These are phyloP conservation scores for Metaphire vulgaris DNA, from an alignment of 1,140 invertebrate genomes.

Conservation along the genomic window DNA sequence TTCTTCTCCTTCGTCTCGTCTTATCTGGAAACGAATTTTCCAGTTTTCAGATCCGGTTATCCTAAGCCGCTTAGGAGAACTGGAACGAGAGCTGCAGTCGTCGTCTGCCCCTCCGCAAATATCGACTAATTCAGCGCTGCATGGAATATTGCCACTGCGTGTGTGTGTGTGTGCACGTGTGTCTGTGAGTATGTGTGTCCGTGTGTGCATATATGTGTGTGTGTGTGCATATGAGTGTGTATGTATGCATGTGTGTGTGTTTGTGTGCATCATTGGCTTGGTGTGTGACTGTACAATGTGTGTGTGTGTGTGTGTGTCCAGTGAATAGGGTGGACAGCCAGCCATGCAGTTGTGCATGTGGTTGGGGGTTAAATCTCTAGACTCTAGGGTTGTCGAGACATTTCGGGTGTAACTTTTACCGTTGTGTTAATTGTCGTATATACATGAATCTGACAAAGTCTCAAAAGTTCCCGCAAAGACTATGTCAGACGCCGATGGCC, in stretches of 20 bases:
- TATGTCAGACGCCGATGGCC: no score
- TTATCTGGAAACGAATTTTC: conserved; percentile 3
- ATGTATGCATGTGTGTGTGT: background rate
- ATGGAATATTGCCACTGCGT: no score
- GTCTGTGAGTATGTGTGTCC: background rate
- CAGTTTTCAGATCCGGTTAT: conserved; percentile 1
- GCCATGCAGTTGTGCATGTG: no score
- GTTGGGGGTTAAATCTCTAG: no score
- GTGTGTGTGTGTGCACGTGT: background rate
- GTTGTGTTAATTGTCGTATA: no score
- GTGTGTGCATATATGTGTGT: background rate
- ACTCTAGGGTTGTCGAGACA: no score
- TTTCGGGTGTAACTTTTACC: no score
- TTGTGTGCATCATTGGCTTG: background rate
- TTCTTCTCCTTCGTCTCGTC: no score
- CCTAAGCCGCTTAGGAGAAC: background rate
- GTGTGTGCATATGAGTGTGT: background rate
- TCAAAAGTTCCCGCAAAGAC: no score
- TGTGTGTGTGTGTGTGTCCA: background rate
- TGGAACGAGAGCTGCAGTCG: background rate
- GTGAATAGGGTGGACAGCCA: no score
- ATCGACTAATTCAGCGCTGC: background rate
- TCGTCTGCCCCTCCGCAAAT: background rate
- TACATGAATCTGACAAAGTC: no score
- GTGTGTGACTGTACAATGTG: background rate